Conservation (phyloP, 2,113 vertebrate species). For the Pyrgilauda ruficollis region DNA sequence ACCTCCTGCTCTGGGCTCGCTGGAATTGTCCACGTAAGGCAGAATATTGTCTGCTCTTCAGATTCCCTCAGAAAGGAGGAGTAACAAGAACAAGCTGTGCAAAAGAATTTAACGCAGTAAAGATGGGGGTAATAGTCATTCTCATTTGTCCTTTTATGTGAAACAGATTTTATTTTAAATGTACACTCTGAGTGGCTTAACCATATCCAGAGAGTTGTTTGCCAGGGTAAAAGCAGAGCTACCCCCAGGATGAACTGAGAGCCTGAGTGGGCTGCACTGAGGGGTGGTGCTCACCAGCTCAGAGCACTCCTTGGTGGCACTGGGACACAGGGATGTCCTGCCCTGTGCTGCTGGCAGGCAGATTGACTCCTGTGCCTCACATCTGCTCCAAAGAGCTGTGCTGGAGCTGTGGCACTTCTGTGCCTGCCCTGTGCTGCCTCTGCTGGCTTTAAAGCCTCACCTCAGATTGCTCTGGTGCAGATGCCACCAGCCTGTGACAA, state of each 20-base stretch:
- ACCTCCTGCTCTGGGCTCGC: not conserved
- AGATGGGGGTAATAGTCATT: conserved; percentile 70
- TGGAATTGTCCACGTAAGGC: conserved; percentile 31
- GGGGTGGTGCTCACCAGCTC: not conserved
- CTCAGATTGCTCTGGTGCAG: rapidly evolving
- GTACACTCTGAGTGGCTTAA: conserved; percentile 64
- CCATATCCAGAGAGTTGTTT: conserved; percentile 64
- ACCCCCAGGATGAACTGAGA: not conserved
- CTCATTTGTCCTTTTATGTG: conserved; percentile 79
- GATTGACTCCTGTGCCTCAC: not conserved
- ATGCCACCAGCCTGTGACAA: not conserved
- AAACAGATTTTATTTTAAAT: conserved; percentile 78
- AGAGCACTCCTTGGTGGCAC: not conserved
- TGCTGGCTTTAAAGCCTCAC: not conserved
- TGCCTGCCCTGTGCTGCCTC: not conserved
- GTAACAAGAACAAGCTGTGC: conserved; percentile 78
- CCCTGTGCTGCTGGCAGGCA: not conserved
- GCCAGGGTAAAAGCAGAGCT: not conserved
- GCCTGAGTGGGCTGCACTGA: not conserved
- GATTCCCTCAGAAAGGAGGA: conserved; percentile 49
- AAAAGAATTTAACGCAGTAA: conserved; percentile 74
- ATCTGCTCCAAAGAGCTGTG: not conserved
- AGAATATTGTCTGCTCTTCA: conserved; percentile 50
- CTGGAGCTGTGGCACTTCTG: not conserved
- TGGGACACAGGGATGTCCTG: not conserved